Evolutionary conservation across 2,888 invertebrate genomes (phyloP), one percentile per base, ranked within the genome.

Genomic region (Palloptera scutellata): DNA sequence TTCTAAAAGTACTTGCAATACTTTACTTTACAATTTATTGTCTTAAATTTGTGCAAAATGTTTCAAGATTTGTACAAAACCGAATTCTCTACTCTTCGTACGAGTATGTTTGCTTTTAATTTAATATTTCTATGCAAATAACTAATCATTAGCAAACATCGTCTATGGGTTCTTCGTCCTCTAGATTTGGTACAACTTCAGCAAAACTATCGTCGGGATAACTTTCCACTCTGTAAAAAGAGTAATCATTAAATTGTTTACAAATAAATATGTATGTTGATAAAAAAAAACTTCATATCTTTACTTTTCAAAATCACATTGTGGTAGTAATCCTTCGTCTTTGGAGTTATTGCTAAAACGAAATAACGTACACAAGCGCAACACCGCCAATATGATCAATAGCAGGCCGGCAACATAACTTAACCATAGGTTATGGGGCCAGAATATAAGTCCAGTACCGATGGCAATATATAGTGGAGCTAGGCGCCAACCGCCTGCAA

Each of bases 391-490:
- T 1, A 85, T 74, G 40, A 87, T 77, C 43, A 87, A 77, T 75
- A 85, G 82, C 54, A 85, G 81, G 8, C 87, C 87, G 60, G 86
- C 86, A 60, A 87, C 84, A 79, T 87, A 86, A 65, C 86, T 87
- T 55, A 87, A 80, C 87, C 87, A 87, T 59, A 87, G 80, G 80
- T 86, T 85, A 73, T 84, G 82, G 19, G 84, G 84, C 79, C 81
- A 84, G 63, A 83, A 68, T 60, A 84, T 78, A 63, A 84, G 73
- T 54, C 77, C 78, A 55, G 79, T 77, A 72, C 84, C 84, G 70
- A 83, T 74, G 66, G 76, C 76, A 66, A 81, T 72, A 74, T 84
- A 84, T 20, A 81, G 75, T 43, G 81, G 83, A 55, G 82, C 73
- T 45, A 84, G 76, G 12, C 84, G 78, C 84, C 85, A 84, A 13